phyloP scores from a whole-genome alignment of 2,888 invertebrate species.

The Drosophila mercatorum region DNA sequence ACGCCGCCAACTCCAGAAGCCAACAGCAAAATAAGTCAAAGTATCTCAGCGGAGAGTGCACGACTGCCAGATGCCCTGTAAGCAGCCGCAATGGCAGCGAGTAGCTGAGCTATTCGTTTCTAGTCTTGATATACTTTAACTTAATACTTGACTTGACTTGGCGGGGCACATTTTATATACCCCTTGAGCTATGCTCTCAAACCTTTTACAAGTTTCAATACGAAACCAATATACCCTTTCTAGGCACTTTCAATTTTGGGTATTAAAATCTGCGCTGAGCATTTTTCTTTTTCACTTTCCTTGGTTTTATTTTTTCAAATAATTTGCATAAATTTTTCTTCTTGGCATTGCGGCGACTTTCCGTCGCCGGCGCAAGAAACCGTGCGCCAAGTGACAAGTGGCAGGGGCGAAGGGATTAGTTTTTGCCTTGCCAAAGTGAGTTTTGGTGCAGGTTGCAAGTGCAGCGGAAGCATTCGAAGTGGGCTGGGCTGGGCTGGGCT shows the following conservation, averaged over 20 bases:
- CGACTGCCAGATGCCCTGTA: background rate
- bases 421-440: constrained; percentile 4
- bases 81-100: no score
- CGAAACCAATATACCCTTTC: background rate
- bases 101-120: no score
- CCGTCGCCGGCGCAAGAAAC: constrained; percentile 36
- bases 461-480: constrained; percentile 24
- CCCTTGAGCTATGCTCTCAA: no score
- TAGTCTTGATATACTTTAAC: no score
- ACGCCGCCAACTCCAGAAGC: constrained; percentile 53
- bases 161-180: no score
- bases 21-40: constrained; percentile 18
- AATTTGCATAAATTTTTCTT: constrained; percentile 64
- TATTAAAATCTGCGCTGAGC: constrained; percentile 41
- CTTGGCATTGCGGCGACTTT: constrained; percentile 55
- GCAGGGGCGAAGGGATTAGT: constrained; percentile 27
- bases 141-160: no score
- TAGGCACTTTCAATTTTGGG: background rate
- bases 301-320: constrained; percentile 40
- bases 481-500: rapidly evolving
- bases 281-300: constrained; percentile 24
- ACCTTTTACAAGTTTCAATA: no score
- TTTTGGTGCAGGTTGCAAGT: constrained; percentile 34
- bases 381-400: background rate
- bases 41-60: background rate